Conservation (phyloP, 2,113 vertebrate species). For the Ptilonorhynchus violaceus region DNA sequence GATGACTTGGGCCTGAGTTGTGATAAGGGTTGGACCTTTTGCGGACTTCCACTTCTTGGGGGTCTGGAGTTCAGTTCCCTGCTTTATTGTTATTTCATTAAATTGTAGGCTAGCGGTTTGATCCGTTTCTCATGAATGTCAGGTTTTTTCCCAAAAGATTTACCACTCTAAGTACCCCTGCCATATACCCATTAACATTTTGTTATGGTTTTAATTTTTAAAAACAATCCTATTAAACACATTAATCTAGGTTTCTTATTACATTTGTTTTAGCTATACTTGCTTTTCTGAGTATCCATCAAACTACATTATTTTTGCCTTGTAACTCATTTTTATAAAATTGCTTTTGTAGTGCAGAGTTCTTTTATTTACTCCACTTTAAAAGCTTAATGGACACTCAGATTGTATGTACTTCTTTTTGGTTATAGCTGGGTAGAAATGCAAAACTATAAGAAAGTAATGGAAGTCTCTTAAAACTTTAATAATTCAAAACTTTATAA, state of each 20-base stretch:
- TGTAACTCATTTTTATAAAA: background rate
- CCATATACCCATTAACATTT: background rate
- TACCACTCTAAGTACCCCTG: background rate
- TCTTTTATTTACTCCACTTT: background rate
- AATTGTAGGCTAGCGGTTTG: background rate
- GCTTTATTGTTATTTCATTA: background rate
- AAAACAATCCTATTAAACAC: background rate
- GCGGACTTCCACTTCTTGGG: fast-evolving
- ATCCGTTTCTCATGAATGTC: background rate
- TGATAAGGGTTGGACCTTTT: fast-evolving
- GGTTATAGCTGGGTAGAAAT: background rate
- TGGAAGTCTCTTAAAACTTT: background rate
- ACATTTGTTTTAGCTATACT: background rate
- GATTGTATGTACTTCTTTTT: background rate
- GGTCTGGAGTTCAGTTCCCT: background rate
- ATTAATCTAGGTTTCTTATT: background rate
- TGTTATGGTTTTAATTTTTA: background rate
- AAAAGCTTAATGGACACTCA: background rate
- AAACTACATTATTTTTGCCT: background rate
- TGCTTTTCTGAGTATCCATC: background rate
- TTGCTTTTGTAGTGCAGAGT: background rate
- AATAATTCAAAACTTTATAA: background rate
- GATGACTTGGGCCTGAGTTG: background rate
- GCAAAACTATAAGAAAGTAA: background rate
- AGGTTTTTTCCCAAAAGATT: background rate